Conservation (phyloP, 2,113 vertebrate species). For the Bucco capensis region DNA sequence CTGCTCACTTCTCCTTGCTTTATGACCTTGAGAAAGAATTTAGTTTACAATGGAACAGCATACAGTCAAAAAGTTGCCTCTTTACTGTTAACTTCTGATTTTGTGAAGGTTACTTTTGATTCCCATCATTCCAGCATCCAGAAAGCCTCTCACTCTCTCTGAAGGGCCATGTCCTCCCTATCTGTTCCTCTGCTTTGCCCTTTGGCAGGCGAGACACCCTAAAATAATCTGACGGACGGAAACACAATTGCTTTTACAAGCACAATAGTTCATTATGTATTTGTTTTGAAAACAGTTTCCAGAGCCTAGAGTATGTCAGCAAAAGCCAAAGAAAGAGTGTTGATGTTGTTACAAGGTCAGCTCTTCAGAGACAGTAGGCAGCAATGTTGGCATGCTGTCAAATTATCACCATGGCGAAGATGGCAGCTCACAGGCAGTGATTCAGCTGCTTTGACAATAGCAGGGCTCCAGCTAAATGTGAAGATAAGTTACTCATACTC, state of each 20-base stretch:
- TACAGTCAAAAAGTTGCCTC: not conserved
- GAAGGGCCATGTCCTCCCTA: not conserved
- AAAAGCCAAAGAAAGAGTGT: slow-evolving; percentile 65
- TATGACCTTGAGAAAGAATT: not conserved
- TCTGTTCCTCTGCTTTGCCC: not conserved
- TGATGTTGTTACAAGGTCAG: slow-evolving; percentile 70
- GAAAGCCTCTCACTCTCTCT: not conserved
- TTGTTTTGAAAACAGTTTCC: slow-evolving; percentile 72
- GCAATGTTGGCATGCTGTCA: slow-evolving; percentile 52
- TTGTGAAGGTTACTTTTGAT: not conserved
- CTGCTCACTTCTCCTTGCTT: not conserved
- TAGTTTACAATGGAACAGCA: not conserved
- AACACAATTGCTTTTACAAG: slow-evolving; percentile 68
- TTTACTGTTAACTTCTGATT: not conserved
- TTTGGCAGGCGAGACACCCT: slow-evolving; percentile 8
- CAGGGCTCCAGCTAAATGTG: slow-evolving; percentile 28
- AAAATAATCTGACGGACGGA: slow-evolving; percentile 44
- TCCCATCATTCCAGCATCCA: rapidly evolving
- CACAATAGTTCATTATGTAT: slow-evolving; percentile 64
- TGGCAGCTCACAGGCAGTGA: slow-evolving; percentile 52
- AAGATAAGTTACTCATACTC: not conserved
- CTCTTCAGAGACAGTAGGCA: slow-evolving; percentile 62
- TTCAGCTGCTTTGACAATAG: slow-evolving; percentile 63
- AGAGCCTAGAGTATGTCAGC: slow-evolving; percentile 64
- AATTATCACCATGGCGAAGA: slow-evolving; percentile 50